A percentile compares a stretch with the other conserved stretches of the same genome.
These are phyloP conservation scores for Rana temporaria DNA, from an alignment of 2,113 vertebrate genomes.

Conservation along the genomic window DNA sequence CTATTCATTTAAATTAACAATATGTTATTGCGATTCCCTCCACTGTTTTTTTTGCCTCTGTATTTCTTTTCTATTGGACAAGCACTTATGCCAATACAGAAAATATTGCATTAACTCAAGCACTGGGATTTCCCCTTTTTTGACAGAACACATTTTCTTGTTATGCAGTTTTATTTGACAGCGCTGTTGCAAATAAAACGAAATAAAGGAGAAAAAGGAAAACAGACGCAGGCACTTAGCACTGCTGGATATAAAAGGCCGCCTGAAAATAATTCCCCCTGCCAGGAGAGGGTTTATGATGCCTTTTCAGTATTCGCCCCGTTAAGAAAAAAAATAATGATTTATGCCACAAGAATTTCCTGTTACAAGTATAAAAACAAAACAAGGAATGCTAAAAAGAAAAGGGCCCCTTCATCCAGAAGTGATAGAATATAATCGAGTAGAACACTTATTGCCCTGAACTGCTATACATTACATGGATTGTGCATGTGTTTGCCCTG, in stretches of 20 bases:
- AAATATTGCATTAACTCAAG: constrained; percentile 55
- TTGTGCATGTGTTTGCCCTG: constrained; percentile 43
- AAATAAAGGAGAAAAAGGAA: constrained; percentile 62
- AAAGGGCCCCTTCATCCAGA: constrained; percentile 40
- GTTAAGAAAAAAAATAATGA: constrained; percentile 64
- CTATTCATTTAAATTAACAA: too few relatives aligned
- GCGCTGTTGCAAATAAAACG: constrained; percentile 71
- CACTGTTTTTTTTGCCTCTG: background rate
- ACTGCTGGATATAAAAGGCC: constrained; percentile 67
- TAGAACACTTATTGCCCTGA: constrained; percentile 50
- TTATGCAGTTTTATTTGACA: constrained; percentile 76
- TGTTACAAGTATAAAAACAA: constrained; percentile 49
- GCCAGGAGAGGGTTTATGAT: constrained; percentile 69
- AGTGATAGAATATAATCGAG: constrained; percentile 48
- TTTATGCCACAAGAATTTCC: constrained; percentile 68
- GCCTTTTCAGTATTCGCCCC: constrained; percentile 64
- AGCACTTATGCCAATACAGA: background rate
- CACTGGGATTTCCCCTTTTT: constrained; percentile 66
- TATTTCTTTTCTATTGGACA: background rate
- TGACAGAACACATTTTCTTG: constrained; percentile 72
- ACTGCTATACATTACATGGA: constrained; percentile 48
- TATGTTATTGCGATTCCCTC: too few relatives aligned
- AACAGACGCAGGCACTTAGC: constrained; percentile 62
- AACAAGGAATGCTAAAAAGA: constrained; percentile 42
- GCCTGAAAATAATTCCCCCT: constrained; percentile 69